These are phyloP conservation scores for Gephyroberyx darwinii DNA, from an alignment of 2,797 vertebrate species.

Conservation along the genomic window DNA sequence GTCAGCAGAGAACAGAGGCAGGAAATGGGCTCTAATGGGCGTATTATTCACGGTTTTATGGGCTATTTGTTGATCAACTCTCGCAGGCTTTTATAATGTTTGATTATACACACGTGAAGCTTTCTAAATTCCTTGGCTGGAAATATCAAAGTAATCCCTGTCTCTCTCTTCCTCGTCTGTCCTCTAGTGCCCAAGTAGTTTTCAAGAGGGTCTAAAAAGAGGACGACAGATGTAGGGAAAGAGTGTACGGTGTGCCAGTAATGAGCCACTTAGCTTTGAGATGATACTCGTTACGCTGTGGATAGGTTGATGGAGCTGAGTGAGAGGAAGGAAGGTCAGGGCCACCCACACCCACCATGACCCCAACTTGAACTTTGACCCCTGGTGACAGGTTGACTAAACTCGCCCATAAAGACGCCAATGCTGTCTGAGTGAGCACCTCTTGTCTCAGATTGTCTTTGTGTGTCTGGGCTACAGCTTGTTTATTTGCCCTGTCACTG, in stretches of 20 bases:
- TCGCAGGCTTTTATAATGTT: slow-evolving; percentile 54
- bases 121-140: slow-evolving; percentile 47
- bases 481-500: slow-evolving; percentile 65
- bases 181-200: slow-evolving; percentile 49
- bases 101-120: slow-evolving; percentile 52
- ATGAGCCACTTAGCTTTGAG: slow-evolving; percentile 76
- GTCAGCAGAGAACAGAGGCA: slow-evolving; percentile 68
- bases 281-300: slow-evolving; percentile 62
- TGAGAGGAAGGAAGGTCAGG: slow-evolving; percentile 70
- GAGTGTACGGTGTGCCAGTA: slow-evolving; percentile 64
- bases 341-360: slow-evolving; percentile 68
- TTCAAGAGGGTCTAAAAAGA: slow-evolving; percentile 57
- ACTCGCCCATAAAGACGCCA: slow-evolving; percentile 45
- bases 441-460: slow-evolving; percentile 35
- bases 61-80: slow-evolving; percentile 71
- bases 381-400: slow-evolving; percentile 62
- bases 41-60: slow-evolving; percentile 72
- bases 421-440: slow-evolving; percentile 38
- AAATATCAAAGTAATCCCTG: slow-evolving; percentile 45
- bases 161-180: slow-evolving; percentile 25
- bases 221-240: slow-evolving; percentile 62
- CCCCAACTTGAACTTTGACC: slow-evolving; percentile 71
- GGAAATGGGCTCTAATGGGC: slow-evolving; percentile 72
- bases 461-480: slow-evolving; percentile 33
- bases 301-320: slow-evolving; percentile 53